phyloP scores from a whole-genome alignment of 1,140 invertebrate genomes.

The Leptestheria dahalacensis region DNA sequence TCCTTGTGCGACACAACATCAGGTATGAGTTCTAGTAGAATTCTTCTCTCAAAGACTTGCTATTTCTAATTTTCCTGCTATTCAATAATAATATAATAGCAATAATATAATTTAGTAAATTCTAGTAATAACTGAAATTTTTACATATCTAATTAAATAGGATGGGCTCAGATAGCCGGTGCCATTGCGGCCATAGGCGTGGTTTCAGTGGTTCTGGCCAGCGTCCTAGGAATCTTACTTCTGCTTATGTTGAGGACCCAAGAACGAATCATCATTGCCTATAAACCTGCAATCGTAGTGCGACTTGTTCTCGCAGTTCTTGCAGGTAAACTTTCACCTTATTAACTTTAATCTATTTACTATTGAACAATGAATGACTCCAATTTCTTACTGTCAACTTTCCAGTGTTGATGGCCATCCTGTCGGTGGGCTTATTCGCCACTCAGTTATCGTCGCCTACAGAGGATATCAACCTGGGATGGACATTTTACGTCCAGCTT shows the following conservation, averaged over 20 bases:
- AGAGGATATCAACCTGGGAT: not conserved
- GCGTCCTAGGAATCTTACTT: constrained; percentile 57
- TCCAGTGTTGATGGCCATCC: not conserved
- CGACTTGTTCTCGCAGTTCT: constrained; percentile 58
- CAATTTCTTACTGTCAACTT: not conserved
- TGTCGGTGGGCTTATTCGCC: not conserved
- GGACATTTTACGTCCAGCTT: constrained; percentile 41
- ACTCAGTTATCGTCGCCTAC: not conserved
- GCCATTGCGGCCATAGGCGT: constrained; percentile 53
- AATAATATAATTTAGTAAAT: no score
- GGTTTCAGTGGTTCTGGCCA: constrained; percentile 51
- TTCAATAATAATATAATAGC: no score
- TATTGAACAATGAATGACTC: no score
- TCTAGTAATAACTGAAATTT: no score
- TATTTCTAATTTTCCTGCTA: no score
- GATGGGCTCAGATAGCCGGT: constrained; percentile 35
- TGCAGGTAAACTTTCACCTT: constrained; percentile 42
- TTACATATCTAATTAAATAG: no score
- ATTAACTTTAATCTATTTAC: no score
- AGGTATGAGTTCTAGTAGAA: no score
- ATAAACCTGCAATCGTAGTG: constrained; percentile 50
- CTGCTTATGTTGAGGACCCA: constrained; percentile 67
- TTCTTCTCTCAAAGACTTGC: no score
- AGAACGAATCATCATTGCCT: constrained; percentile 57
- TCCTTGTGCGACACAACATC: no score